Conservation (phyloP, 2,888 invertebrate genomes). For the Palloptera scutellata region DNA sequence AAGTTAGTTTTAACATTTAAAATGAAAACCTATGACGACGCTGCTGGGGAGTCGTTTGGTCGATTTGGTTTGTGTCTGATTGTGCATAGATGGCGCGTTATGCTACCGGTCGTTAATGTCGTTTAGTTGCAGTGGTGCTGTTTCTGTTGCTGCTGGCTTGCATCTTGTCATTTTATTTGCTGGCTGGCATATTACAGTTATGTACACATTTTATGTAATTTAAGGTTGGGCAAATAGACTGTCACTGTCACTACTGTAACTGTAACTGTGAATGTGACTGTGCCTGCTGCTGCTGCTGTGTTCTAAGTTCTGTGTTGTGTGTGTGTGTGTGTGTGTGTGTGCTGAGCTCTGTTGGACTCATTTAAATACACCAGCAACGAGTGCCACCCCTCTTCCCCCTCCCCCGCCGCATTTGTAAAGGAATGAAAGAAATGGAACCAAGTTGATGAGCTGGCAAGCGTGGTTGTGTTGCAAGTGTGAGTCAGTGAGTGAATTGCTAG, state of each 20-base stretch:
- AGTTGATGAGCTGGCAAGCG: no score
- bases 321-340: not conserved
- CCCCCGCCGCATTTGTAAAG: no score
- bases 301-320: not conserved
- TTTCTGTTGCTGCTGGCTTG: conserved; percentile 12
- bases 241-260: not conserved
- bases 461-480: no score
- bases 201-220: conserved; percentile 12
- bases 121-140: not conserved
- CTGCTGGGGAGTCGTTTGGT: conserved; percentile 16
- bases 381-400: no score
- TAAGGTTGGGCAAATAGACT: conserved; percentile 17
- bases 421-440: no score
- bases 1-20: conserved; percentile 12
- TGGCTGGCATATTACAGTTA: conserved; percentile 30
- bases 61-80: no score
- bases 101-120: no score
- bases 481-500: no score
- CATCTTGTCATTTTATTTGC: no score
- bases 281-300: conserved; percentile 9
- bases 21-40: conserved; percentile 12
- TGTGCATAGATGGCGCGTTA: no score
- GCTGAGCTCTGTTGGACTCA: conserved; percentile 1
- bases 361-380: not conserved
- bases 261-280: no score